phyloP scores from a whole-genome alignment of 2,888 invertebrate genomes.

The Cheilosia vulpina region DNA sequence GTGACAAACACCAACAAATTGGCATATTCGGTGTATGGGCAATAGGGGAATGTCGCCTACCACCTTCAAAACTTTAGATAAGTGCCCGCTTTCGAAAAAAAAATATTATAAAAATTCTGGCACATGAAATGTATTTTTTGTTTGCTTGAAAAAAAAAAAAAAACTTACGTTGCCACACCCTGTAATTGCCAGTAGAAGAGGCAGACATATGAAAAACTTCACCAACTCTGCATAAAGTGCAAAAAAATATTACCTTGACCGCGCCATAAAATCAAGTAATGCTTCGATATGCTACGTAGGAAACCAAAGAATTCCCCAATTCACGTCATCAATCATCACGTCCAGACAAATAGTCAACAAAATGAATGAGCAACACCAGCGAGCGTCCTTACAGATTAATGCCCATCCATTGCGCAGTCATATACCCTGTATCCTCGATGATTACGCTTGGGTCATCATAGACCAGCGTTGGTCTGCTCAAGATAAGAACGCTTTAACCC shows the following conservation, averaged over 20 bases:
- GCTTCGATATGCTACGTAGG: conserved; percentile 21
- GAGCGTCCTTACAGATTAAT: conserved; percentile 58
- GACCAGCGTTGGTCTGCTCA: conserved; percentile 32
- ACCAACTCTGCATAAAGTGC: neutral
- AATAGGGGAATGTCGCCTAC: too few relatives aligned
- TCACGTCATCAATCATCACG: conserved; percentile 63
- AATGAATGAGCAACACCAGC: conserved; percentile 39
- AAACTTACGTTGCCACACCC: too few relatives aligned
- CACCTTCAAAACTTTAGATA: too few relatives aligned
- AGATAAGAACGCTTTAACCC: conserved; percentile 68
- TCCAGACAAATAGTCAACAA: conserved; percentile 69
- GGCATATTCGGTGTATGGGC: too few relatives aligned
- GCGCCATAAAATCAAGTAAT: conserved; percentile 35
- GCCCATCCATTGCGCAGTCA: conserved; percentile 46
- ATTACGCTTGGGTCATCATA: conserved; percentile 44
- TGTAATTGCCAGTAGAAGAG: too few relatives aligned
- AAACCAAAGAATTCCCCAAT: conserved; percentile 37
- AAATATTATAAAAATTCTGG: too few relatives aligned
- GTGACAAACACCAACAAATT: too few relatives aligned
- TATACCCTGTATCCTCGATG: conserved; percentile 32
- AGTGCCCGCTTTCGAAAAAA: too few relatives aligned
- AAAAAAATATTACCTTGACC: neutral
- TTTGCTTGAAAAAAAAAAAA: too few relatives aligned
- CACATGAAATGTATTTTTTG: too few relatives aligned
- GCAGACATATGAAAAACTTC: too few relatives aligned